A percentile compares a stretch with the other conserved stretches of the same genome.
These are phyloP conservation scores for Sesia bembeciformis DNA, from an alignment of 2,888 invertebrate species.

Conservation along the genomic window DNA sequence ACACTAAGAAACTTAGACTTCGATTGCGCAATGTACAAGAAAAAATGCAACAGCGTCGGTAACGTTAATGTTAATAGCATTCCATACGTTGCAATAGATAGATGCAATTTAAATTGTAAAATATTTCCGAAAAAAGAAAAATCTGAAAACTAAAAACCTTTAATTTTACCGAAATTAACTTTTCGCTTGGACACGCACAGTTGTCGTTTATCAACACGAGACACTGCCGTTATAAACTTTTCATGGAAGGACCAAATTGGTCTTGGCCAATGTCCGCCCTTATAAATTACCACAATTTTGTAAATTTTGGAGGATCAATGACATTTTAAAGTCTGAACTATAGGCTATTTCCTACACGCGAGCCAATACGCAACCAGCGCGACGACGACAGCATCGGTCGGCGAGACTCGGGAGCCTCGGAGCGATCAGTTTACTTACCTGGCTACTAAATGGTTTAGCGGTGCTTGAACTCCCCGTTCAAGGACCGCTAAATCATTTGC, in stretches of 20 bases:
- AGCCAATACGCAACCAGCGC: slow-evolving; percentile 14
- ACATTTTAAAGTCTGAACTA: too few relatives aligned
- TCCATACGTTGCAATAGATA: neutral
- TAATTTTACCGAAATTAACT: too few relatives aligned
- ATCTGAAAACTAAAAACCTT: too few relatives aligned
- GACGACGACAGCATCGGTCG: slow-evolving; percentile 14
- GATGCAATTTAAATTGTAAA: too few relatives aligned
- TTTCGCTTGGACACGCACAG: too few relatives aligned
- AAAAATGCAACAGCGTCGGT: neutral
- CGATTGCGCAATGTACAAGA: neutral
- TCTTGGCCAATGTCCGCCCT: too few relatives aligned
- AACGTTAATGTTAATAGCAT: neutral
- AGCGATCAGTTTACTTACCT: slow-evolving; percentile 40
- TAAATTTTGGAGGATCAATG: too few relatives aligned
- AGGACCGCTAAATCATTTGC: neutral
- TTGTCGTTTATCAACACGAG: too few relatives aligned
- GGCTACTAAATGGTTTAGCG: slow-evolving; percentile 46
- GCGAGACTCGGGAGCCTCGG: slow-evolving; percentile 15
- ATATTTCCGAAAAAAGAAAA: too few relatives aligned
- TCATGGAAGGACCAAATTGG: too few relatives aligned
- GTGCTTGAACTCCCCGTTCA: slow-evolving; percentile 37
- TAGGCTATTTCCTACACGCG: slow-evolving; percentile 40
- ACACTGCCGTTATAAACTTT: too few relatives aligned
- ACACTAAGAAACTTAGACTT: neutral
- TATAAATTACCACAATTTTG: too few relatives aligned